Evolutionary conservation across 2,888 invertebrate species (phyloP).

Genomic region (Rhamphomyia laevipes): DNA sequence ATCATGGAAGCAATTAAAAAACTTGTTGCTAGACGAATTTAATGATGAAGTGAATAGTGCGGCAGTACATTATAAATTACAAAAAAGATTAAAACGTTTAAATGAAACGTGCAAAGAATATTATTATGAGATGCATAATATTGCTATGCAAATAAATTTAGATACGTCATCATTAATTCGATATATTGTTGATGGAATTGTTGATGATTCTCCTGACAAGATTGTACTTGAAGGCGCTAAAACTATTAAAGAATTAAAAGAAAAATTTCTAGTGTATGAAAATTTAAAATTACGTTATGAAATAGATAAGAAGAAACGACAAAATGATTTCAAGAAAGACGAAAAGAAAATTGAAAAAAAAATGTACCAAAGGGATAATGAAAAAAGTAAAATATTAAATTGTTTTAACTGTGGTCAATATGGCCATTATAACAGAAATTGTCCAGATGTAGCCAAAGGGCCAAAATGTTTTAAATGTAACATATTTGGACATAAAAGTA

Average conservation of each 20-base stretch:
- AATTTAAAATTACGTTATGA: neutral
- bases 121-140: conserved; percentile 1
- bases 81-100: neutral
- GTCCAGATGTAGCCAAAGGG: conserved; percentile 16
- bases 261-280: conserved; percentile 4
- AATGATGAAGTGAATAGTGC: neutral
- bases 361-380: neutral
- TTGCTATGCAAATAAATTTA: neutral
- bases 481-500: conserved; percentile 18
- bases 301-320: neutral
- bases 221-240: conserved; percentile 2
- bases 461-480: conserved; percentile 24
- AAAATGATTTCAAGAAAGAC: neutral
- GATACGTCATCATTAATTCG: conserved; percentile 1
- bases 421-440: conserved; percentile 9
- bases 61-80: neutral
- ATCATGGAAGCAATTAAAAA: neutral
- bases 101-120: conserved; percentile 3
- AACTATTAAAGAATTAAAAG: conserved; percentile 2
- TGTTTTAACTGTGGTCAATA: conserved; percentile 14
- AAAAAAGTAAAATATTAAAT: neutral
- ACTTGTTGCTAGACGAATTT: neutral
- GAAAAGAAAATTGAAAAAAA: no score
- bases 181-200: conserved; percentile 5
- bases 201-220: conserved; percentile 1